phyloP scores from a whole-genome alignment of 2,113 vertebrate species.

The Ageneiosus marmoratus region DNA sequence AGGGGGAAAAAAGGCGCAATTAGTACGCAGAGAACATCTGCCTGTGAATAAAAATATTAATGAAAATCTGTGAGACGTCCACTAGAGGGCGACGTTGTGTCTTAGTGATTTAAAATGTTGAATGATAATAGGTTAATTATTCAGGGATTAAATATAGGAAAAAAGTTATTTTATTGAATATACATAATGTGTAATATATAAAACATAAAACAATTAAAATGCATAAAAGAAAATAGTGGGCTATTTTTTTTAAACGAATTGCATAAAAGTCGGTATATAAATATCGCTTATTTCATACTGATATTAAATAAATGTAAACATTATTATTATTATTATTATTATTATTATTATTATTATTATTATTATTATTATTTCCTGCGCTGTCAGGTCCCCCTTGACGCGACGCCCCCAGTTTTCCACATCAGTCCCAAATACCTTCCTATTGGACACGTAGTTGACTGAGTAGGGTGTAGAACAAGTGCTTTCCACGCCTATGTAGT shows the following conservation, averaged over 20 bases:
- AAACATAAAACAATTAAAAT: no score
- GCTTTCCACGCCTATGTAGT: not conserved
- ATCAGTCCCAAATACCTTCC: conserved; percentile 1
- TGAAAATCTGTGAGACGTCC: not conserved
- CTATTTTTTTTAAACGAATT: no score
- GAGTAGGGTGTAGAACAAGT: not conserved
- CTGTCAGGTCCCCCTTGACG: not conserved
- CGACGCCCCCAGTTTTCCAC: not conserved
- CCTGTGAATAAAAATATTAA: not conserved
- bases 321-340: not conserved
- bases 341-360: not conserved
- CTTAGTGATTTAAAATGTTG: not conserved
- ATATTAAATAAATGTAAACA: not conserved
- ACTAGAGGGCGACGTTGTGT: conserved; percentile 39
- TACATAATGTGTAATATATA: not conserved
- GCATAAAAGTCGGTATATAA: not conserved
- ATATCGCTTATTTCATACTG: no score
- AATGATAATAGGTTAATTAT: not conserved
- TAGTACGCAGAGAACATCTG: not conserved
- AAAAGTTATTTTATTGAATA: not conserved
- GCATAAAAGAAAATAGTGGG: not conserved
- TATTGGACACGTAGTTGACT: not conserved
- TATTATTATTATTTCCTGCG: not conserved
- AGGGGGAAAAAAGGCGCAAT: not conserved
- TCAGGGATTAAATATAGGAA: not conserved